Evolutionary conservation across 2,888 invertebrate genomes (phyloP), one percentile per base, ranked within the genome.

Genomic region (Baronia brevicornis): DNA sequence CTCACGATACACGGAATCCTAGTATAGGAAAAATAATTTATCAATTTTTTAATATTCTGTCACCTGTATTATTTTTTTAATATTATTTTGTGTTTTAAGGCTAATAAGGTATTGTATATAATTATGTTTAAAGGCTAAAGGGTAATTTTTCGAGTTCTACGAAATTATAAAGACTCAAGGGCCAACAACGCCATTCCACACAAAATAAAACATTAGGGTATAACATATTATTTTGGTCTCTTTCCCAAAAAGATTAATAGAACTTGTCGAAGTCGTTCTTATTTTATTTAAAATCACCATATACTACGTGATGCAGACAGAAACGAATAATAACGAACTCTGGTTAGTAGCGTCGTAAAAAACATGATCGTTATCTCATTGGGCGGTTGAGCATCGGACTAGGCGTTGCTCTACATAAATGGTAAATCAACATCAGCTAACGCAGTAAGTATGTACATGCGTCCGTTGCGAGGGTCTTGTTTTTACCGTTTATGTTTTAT

Each of bases 401-500:
- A 45, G 40, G 43, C 35, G 38, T 43, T 36, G 29, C 27, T 25
- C 21, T 46, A 55, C 73, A 29, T 69, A 73, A 61, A 77, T 66
- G 75, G 74, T 35, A 60, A 72, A 60, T 60, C 68, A 64, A 68
- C 64, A 20, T 58, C 54, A 62, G 38, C 48, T 37, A 57, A 57
- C 45, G 40, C 54, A 58, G 23, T 5, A 5, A 14, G 25, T 63
- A 54, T 57, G 61, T 59, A 45, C 41, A 43, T 36, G 50, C 52
- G 57, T 60, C 54, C 71, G 65, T 69, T 62, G 70, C 69, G 66
- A 72, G 60, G 61, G 60, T 65, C 73, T 64, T 66, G 70, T 71
- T 80, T 82, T 80, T 69, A 63, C 54, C 57, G 62, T 74, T 71
- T 67, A 69, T 73, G 68, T 75, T 71, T 70, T 75, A 72, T 72